Percentiles rank a stretch among this genome's conserved stretches.
phyloP scores from a whole-genome alignment of 2,888 invertebrate species.

The Anorthoa munda region DNA sequence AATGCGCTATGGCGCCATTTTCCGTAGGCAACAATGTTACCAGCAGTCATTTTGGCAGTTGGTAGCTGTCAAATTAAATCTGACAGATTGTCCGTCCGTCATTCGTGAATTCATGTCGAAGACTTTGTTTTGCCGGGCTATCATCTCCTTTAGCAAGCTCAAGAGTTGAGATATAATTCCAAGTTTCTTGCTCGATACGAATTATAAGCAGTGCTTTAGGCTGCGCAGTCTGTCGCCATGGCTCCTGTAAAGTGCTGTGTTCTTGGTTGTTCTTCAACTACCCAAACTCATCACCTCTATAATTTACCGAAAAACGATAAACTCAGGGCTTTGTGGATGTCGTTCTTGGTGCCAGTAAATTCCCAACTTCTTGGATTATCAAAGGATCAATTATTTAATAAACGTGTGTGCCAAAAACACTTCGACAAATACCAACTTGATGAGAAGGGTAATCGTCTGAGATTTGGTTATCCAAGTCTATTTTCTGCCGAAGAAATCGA shows the following conservation, averaged over 20 bases:
- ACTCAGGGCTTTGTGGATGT: slow-evolving; percentile 17
- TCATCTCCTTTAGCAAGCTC: slow-evolving; percentile 13
- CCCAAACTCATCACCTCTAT: slow-evolving; percentile 17
- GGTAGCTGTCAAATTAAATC: too few species aligned
- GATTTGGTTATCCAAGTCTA: too few species aligned
- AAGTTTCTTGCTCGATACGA: slow-evolving; percentile 10
- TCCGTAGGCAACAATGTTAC: too few species aligned
- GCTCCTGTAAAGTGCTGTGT: slow-evolving; percentile 15
- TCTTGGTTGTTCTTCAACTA: slow-evolving; percentile 19
- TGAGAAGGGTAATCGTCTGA: too few species aligned
- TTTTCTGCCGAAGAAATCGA: too few species aligned
- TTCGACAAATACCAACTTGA: too few species aligned
- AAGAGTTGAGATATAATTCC: not conserved
- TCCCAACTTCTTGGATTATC: slow-evolving; percentile 5
- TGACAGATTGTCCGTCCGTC: too few species aligned
- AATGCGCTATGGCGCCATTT: too few species aligned
- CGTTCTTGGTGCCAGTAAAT: slow-evolving; percentile 12
- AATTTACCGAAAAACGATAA: slow-evolving; percentile 31
- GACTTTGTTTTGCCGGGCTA: too few species aligned
- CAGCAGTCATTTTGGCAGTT: too few species aligned
- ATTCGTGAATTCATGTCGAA: too few species aligned
- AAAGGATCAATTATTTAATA: slow-evolving; percentile 12
- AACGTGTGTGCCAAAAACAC: slow-evolving; percentile 7
- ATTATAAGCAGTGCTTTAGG: not conserved
- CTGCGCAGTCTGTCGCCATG: not conserved